Base-by-base conservation (phyloP, 2,797 vertebrate genomes). In the Platyrinchus mystaceus region DNA sequence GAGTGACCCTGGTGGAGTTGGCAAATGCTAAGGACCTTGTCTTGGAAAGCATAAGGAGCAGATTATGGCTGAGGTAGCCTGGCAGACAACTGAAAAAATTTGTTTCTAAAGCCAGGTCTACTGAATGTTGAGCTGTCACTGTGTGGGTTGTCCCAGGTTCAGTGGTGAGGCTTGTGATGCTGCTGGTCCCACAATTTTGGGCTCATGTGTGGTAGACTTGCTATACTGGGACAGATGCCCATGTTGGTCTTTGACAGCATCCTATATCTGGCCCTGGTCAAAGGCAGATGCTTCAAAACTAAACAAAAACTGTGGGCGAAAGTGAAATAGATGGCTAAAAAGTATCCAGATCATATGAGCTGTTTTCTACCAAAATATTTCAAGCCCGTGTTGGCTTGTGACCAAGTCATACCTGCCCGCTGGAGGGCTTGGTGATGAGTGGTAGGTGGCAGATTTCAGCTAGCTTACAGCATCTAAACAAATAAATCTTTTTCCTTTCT, bases 371-470 rank as follows among this genome's bases (percentile, higher is more conserved):
- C 63, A 56, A 69, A 92, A 60, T 41, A n/a, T 70, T 83, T 85
- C 39, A 36, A 62, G 58, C 44, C 84, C 10, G 2, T 14, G 17
- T 15, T 90, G 83, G 37, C 53, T 55, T 26, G 11, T 82, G 52
- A 43, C 67, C 2, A 22, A 69, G 85, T 89, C 59, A 30, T 69
- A 59, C 32, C 39, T 84, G 23, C 67, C 60, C 32, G 5, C 23
- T 24, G 32, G 41, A 89, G 59, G 39, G 52, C 30, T 92, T 56
- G 41, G 20, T 15, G 26, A 39, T 75, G 90, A 82, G 62, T 82
- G 63, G 58, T 88, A 87, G 85, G 83, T 93, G 91, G 77, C 74
- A 79, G 50, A 91, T 93, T 76, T 90, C 80, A 93, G 37, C 64
- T 67, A 50, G 56, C 14, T 90, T 82, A 80, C 28, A 77, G 70